Evolutionary conservation across 2,888 invertebrate genomes (phyloP), one percentile per base, ranked within the genome.

Genomic region (Portevinia maculata): DNA sequence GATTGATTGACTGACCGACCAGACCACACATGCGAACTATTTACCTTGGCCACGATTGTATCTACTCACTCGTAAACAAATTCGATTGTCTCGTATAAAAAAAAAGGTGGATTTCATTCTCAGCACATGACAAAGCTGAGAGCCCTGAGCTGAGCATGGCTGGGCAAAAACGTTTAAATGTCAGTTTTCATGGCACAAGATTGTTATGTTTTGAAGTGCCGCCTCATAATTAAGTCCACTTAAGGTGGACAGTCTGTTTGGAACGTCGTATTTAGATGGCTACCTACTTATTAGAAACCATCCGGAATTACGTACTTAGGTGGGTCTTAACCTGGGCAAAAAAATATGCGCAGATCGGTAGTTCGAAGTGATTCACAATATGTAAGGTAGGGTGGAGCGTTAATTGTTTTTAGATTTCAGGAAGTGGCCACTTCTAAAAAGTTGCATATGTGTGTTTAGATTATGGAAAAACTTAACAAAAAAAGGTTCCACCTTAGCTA

Each of bases 21-120:
- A 39, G 50, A 60, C 70, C 70, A 48, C 70, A 24, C 44, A 5
- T 21, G 59, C 50, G 59, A 70, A 59, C 70, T 70, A 60, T 52
- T 70, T 70, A 70, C 70, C 70, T 70, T 70, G 59, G 32, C 59
- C 4, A 19, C 60, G 32, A n/a, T n/a, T 28, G 9, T 13, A 48
- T 48, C n/a, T n/a, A 13, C 19, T 13, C 21, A 13, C 19, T 13
- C 21, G 21, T 15, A 9, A 19, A 13, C 65, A 53, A 65, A 53
- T 30, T 28, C 39, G 37, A 50, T 44, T 44, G 44, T 59, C 44
- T 44, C 28, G 44, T 50, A 24, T 3, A 24, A 50, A 64, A 28
- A 41, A 15, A 64, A 64, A 64, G 50, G 62, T 64, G 37, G 28
- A 62, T 21, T 48, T 37, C 50, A 34, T 21, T 64, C 39, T 39